Conservation (phyloP, 2,113 vertebrate genomes). For the Silurus meridionalis region DNA sequence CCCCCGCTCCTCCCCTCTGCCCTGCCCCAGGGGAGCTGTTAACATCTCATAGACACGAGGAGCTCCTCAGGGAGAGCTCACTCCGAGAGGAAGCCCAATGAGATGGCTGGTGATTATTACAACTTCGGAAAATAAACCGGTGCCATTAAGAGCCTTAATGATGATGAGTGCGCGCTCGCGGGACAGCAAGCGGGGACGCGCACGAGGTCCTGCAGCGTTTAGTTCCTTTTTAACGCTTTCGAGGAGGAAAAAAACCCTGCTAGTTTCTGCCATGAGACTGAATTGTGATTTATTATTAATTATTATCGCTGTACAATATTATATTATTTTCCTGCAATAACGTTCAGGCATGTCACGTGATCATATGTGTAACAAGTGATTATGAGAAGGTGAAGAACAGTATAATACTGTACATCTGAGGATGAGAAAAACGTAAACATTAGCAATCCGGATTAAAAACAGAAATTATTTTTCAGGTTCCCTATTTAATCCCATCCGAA, state of each 20-base stretch:
- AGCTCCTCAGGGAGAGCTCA: constrained; percentile 61
- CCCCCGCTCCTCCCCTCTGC: constrained; percentile 58
- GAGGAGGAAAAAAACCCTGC: neutral
- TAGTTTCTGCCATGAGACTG: neutral
- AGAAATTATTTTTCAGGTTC: too few relatives aligned
- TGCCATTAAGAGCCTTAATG: constrained; percentile 52
- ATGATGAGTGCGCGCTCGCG: neutral
- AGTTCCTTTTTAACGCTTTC: neutral
- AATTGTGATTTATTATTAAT: neutral
- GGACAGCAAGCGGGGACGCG: neutral
- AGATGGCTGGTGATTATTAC: constrained; percentile 69
- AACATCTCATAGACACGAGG: constrained; percentile 89
- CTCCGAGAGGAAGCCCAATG: constrained; percentile 64
- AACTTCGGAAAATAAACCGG: constrained; percentile 59
- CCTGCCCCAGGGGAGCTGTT: constrained; percentile 73
- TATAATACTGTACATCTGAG: neutral
- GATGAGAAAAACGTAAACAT: too few relatives aligned
- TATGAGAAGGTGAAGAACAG: neutral
- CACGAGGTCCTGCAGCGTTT: neutral
- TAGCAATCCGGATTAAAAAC: too few relatives aligned
- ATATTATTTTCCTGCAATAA: neutral
- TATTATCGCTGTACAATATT: neutral
- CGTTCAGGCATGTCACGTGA: neutral
- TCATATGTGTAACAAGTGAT: neutral
- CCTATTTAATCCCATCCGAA: neutral